phyloP scores from a whole-genome alignment of 1,140 invertebrate genomes.

The Dinothrombium tinctorium region DNA sequence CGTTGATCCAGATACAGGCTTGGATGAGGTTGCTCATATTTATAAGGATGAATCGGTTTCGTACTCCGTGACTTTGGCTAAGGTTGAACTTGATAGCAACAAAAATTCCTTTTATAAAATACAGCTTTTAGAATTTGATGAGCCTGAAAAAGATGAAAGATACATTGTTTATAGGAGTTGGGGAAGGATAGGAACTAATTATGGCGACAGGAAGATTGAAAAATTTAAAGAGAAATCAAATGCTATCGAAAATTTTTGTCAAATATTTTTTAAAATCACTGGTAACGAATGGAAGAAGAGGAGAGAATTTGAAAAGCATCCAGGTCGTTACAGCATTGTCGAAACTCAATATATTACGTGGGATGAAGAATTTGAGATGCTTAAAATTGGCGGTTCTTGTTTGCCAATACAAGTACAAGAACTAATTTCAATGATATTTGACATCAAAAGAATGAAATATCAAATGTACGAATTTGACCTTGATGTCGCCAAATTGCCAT shows the following conservation, averaged over 20 bases:
- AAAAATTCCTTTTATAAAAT: constrained; percentile 91
- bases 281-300: constrained; percentile 49
- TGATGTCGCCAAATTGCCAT: constrained; percentile 87
- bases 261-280: constrained; percentile 53
- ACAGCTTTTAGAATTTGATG: constrained; percentile 65
- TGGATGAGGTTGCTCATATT: constrained; percentile 61
- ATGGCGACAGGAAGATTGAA: constrained; percentile 56
- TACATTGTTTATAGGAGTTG: constrained; percentile 70
- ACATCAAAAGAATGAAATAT: constrained; percentile 72
- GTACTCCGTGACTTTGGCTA: constrained; percentile 44
- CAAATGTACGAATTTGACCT: constrained; percentile 84
- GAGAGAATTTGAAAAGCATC: constrained; percentile 47
- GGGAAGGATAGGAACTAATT: constrained; percentile 83
- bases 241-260: constrained; percentile 39
- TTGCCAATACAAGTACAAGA: constrained; percentile 51
- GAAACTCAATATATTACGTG: constrained; percentile 51
- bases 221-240: constrained; percentile 25
- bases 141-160: constrained; percentile 19
- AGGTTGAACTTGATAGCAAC: constrained; percentile 57
- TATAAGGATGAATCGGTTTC: constrained; percentile 30
- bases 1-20: constrained; percentile 64
- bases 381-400: constrained; percentile 28
- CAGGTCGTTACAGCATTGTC: constrained; percentile 59
- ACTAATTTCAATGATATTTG: constrained; percentile 64
- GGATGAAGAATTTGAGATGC: constrained; percentile 7